Percentiles rank a stretch among this genome's conserved stretches.
Evolutionary conservation across 1,140 invertebrate species (phyloP).

Genomic region (Papilio machaon): DNA sequence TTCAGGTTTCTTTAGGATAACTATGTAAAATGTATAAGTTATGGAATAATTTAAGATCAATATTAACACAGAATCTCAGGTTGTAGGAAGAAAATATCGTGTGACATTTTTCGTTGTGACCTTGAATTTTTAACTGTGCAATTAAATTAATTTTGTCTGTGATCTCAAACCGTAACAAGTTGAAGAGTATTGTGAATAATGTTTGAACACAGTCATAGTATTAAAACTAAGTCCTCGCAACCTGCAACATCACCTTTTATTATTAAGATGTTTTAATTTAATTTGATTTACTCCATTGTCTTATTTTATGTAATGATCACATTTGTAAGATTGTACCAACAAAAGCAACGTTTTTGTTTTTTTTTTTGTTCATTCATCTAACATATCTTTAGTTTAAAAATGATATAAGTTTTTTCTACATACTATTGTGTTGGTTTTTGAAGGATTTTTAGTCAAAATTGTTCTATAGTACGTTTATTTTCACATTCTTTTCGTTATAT

Average conservation of each 20-base stretch:
- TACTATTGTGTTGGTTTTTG: background rate
- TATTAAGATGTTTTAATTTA: background rate
- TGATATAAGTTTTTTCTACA: background rate
- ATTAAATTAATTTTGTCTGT: conserved; percentile 18
- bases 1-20: background rate
- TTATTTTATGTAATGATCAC: background rate
- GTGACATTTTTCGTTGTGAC: background rate
- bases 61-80: conserved; percentile 5
- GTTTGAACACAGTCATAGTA: conserved; percentile 5
- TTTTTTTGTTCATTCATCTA: too few relatives aligned
- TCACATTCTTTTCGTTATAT: background rate
- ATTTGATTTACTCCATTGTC: background rate
- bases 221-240: conserved; percentile 24
- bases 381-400: too few relatives aligned
- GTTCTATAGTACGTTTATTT: background rate
- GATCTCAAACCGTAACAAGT: conserved; percentile 5
- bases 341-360: background rate
- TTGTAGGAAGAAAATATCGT: background rate
- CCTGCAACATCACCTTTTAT: background rate
- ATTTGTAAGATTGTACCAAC: background rate
- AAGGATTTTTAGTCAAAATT: background rate
- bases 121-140: conserved; percentile 11
- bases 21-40: background rate
- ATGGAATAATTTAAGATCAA: background rate
- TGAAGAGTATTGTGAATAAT: conserved; percentile 3